These are phyloP conservation scores for Syrrhaptes paradoxus DNA, from an alignment of 2,113 vertebrate genomes.

Conservation along the genomic window DNA sequence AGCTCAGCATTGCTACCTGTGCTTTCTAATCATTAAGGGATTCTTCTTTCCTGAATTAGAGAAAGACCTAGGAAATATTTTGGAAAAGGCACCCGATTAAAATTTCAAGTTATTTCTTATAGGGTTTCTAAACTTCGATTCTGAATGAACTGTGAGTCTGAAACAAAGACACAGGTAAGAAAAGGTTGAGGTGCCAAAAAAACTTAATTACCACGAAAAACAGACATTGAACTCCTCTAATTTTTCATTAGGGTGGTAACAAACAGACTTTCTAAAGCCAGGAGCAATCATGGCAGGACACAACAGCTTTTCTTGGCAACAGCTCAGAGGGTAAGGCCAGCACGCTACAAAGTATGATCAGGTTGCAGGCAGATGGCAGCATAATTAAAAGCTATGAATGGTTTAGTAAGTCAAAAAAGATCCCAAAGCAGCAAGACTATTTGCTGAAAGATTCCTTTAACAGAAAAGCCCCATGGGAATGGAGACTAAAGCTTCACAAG, in stretches of 20 bases:
- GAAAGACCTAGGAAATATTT: neutral
- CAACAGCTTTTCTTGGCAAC: neutral
- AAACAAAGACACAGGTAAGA: neutral
- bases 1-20: neutral
- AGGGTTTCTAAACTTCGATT: neutral
- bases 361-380: constrained; percentile 29
- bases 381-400: constrained; percentile 28
- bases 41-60: neutral
- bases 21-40: neutral
- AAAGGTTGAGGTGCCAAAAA: neutral
- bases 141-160: neutral
- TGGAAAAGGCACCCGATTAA: neutral
- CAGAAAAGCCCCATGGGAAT: neutral
- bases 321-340: neutral
- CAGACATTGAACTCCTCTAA: neutral
- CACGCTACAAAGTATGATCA: neutral
- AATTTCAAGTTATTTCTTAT: neutral
- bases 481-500: neutral
- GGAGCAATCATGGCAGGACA: neutral
- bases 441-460: neutral
- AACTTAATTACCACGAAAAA: neutral
- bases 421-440: neutral
- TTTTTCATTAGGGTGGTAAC: neutral
- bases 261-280: neutral
- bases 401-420: neutral